Evolutionary conservation across 2,113 vertebrate genomes (phyloP), one percentile per base, ranked within the genome.

Genomic region (Chaetorhynchus papuensis): DNA sequence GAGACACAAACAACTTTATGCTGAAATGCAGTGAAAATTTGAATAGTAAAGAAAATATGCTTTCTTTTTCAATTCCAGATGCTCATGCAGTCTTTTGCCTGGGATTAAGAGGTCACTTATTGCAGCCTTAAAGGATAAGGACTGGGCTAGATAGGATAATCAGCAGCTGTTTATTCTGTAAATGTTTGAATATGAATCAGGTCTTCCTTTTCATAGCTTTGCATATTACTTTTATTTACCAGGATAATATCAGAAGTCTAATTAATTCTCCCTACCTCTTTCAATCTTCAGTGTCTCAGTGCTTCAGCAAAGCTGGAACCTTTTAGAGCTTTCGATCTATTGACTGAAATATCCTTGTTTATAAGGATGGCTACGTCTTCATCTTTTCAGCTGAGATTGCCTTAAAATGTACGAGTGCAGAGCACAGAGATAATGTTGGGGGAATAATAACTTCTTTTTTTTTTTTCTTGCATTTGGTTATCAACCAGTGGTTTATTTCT

Each of bases 111-210:
- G 77, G 44, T 96, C 92, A 68, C 49, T 95, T 97, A 96, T 90
- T 97, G 95, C 93, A 94, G 94, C 66, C 92, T 96, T 94, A 94
- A 95, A 96, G 95, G 96, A 91, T 90, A 77, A 63, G 45, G 93
- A 82, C 61, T 89, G 83, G 83, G 76, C 84, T 94, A 95, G 89
- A 94, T 91, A 93, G 94, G 54, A 94, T 82, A 95, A 86, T 93
- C 95, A 83, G 94, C 71, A 94, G 90, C 93, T 96, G 96, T 97
- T 97, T 97, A 97, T 96, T 97, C 94, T 90, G 84, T 96, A 97
- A 97, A 95, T 95, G 97, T 96, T 96, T 97, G 94, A 95, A 96
- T 97, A 97, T 82, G 92, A 94, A 97, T 90, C 87, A 84, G 72
- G 83, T 70, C 90, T 88, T 94, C 92, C 76, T 94, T 89, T 95